Base-by-base conservation (phyloP, 2,113 vertebrate species). In the Galeopterus variegatus region DNA sequence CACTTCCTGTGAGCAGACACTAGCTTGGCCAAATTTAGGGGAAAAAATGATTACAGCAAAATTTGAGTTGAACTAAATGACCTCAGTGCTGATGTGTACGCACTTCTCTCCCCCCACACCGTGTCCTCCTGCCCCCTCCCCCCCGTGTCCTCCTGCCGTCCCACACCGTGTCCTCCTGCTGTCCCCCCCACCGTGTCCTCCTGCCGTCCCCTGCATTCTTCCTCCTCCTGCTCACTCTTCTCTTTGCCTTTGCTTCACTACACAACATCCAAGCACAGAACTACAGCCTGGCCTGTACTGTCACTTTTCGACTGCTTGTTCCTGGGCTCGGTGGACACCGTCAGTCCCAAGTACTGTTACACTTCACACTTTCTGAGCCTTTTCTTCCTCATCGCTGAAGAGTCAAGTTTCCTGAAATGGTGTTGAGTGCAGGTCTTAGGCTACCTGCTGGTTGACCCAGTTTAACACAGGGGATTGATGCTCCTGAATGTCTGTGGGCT, bases 401-500 rank as follows among this genome's bases (percentile, higher is more conserved):
- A 70, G 84, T 28, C 21, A 8, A 36, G 52, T 4, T 90, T n/a
- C 45, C 21, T 11, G 82, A 56, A 65, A 36, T 45, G 26, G 12
- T 24, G 19, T 28, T 9, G 31, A 88, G n/a, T 9, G 7, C 17
- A 1, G n/a, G 9, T 15, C 56, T 88, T 45, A 24, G 33, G 52
- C 24, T 8, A 28, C 41, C 3, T 50, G 26, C 31, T 15, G 26
- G 18, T 8, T 17, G 19, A 56, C 1, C 0, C 18, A 1, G 14
- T n/a, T 36, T 31, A 67, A 26, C 17, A 84, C 21, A n/a, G 23
- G 13, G 18, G 13, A 28, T 0, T 10, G 60, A 41, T 62, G 48
- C 3, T 81, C 8, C 62, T 14, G 26, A 48, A 65, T 1, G 0
- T 33, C 72, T 19, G 0, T 0, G 0, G 1, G 17, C 24, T 31